These are phyloP conservation scores for Agonum fuliginosum DNA, from an alignment of 2,888 invertebrate species.

Conservation along the genomic window DNA sequence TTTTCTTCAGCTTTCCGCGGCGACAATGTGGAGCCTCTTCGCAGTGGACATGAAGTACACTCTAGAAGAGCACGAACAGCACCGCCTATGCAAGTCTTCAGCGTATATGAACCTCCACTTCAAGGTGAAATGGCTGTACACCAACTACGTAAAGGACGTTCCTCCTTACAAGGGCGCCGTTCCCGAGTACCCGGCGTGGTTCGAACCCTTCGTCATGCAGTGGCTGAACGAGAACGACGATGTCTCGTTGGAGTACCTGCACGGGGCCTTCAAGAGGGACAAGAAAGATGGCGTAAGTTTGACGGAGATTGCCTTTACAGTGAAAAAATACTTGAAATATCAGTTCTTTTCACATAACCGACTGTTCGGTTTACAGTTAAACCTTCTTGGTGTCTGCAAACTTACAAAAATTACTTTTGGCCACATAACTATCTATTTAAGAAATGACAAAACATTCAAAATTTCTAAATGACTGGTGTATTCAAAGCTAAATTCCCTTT, in stretches of 20 bases:
- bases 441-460: too few relatives aligned
- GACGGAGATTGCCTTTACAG: background rate
- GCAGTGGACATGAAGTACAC: slow-evolving; percentile 98
- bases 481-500: too few relatives aligned
- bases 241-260: slow-evolving; percentile 97
- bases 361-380: too few relatives aligned
- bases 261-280: slow-evolving; percentile 98
- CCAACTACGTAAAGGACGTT: slow-evolving; percentile 97
- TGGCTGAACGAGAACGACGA: slow-evolving; percentile 99
- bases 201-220: slow-evolving; percentile 99
- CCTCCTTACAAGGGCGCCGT: slow-evolving; percentile 97
- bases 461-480: too few relatives aligned
- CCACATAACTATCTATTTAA: too few relatives aligned
- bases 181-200: slow-evolving; percentile 99
- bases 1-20: slow-evolving; percentile 88
- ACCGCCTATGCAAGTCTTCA: slow-evolving; percentile 96
- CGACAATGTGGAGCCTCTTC: slow-evolving; percentile 98
- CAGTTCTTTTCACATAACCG: too few relatives aligned
- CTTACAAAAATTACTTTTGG: too few relatives aligned
- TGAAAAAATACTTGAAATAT: too few relatives aligned
- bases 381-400: too few relatives aligned
- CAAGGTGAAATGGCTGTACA: slow-evolving; percentile 98
- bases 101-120: slow-evolving; percentile 99
- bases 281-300: slow-evolving; percentile 91
- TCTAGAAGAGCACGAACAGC: slow-evolving; percentile 97